A percentile compares a stretch with the other conserved stretches of the same genome.
phyloP scores from a whole-genome alignment of 1,140 invertebrate genomes.

The Battus philenor region DNA sequence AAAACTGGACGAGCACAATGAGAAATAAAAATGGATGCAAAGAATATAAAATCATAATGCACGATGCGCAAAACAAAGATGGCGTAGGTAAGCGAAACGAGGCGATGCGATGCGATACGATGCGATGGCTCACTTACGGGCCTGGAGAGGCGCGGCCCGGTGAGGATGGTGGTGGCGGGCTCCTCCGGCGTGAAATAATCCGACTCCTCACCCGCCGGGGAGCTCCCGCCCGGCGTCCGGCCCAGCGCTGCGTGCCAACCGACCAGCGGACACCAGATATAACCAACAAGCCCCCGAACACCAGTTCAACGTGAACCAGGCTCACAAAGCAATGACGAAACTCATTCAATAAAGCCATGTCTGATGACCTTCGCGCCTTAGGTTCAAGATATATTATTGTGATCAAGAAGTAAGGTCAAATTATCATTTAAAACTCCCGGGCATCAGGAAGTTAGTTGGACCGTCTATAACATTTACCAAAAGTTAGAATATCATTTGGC shows the following conservation, averaged over 20 bases:
- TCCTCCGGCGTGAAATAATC: slow-evolving; percentile 85
- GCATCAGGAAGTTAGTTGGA: no score
- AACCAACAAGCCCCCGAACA: background rate
- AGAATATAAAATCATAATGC: slow-evolving; percentile 5
- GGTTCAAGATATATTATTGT: no score
- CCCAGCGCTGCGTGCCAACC: slow-evolving; percentile 34
- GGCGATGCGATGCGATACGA: background rate
- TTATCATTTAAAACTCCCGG: no score
- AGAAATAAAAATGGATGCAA: slow-evolving; percentile 12
- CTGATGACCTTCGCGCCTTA: no score
- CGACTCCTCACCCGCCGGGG: slow-evolving; percentile 77
- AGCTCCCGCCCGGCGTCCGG: slow-evolving; percentile 25
- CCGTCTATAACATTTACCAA: no score
- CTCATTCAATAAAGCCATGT: background rate
- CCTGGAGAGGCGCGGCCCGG: slow-evolving; percentile 57
- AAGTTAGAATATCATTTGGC: no score
- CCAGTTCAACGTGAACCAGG: no score
- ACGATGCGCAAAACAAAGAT: slow-evolving; percentile 8
- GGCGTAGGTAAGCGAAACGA: background rate
- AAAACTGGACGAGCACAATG: background rate
- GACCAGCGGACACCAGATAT: slow-evolving; percentile 10
- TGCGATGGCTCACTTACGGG: slow-evolving; percentile 35
- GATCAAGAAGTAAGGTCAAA: no score
- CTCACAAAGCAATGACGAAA: background rate
- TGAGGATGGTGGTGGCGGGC: slow-evolving; percentile 78